phyloP scores from a whole-genome alignment of 2,113 vertebrate species.

The Okapia johnstoni region DNA sequence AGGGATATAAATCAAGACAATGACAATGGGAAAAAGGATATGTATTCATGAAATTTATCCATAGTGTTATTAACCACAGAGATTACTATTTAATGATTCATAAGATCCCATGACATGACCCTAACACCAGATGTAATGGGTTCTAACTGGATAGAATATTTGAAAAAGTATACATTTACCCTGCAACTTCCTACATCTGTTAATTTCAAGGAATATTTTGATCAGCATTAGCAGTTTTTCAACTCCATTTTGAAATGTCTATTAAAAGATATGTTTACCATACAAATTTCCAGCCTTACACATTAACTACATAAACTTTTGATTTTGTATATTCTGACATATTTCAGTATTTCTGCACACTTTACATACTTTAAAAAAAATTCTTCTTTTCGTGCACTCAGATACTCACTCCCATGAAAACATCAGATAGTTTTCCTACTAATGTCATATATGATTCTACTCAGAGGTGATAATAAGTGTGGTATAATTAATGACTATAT shows the following conservation, averaged over 20 bases:
- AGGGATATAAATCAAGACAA: background rate
- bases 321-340: background rate
- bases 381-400: background rate
- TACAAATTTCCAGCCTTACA: background rate
- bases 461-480: background rate
- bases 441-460: background rate
- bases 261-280: background rate
- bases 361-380: background rate
- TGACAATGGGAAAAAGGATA: background rate
- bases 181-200: background rate
- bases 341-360: background rate
- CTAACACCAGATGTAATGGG: background rate
- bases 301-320: background rate
- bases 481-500: background rate
- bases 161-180: background rate
- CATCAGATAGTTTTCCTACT: background rate
- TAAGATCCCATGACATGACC: background rate
- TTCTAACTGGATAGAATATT: background rate
- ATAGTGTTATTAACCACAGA: background rate
- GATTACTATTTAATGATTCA: background rate
- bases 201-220: constrained; percentile 25
- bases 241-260: background rate
- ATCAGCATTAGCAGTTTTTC: background rate
- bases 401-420: background rate
- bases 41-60: background rate